Conservation (phyloP, 64 coral and sea anemone species). For the Exaiptasia diaphana region DNA sequence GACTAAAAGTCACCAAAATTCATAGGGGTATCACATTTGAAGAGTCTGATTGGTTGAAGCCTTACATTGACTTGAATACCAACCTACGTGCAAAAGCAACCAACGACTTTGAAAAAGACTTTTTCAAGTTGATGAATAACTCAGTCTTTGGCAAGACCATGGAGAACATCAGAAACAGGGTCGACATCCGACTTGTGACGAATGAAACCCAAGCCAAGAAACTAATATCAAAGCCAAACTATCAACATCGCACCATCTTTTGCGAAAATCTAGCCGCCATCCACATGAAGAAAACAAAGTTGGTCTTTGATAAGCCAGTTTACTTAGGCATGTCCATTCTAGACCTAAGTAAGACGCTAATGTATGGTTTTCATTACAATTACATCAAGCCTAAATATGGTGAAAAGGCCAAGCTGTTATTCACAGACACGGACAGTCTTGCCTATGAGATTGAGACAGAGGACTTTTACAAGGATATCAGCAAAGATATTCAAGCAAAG, state of each 20-base stretch:
- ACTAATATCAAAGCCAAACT: background rate
- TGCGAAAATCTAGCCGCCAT: background rate
- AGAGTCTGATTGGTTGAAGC: background rate
- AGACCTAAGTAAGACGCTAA: constrained; percentile 2
- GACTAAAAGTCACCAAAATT: background rate
- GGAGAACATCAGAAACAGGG: constrained; percentile 10
- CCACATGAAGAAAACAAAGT: constrained; percentile 24
- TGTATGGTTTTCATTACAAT: constrained; percentile 38
- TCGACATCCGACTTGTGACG: background rate
- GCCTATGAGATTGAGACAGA: constrained; percentile 15
- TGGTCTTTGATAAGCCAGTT: constrained; percentile 18
- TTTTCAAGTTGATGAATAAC: constrained; percentile 37
- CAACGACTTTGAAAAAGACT: constrained; percentile 1
- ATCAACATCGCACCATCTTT: background rate
- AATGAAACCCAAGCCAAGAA: background rate
- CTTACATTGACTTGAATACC: background rate
- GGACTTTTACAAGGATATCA: background rate
- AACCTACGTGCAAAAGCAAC: background rate
- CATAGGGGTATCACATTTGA: background rate
- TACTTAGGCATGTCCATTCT: constrained; percentile 18
- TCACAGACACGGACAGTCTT: background rate
- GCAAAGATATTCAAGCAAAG: background rate
- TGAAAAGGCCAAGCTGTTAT: background rate
- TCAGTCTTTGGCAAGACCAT: constrained; percentile 12
- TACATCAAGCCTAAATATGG: background rate